Evolutionary conservation across 92 coral and sea anemone species (phyloP), one percentile per base, ranked within the genome.

Genomic region (Palythoa grandis): DNA sequence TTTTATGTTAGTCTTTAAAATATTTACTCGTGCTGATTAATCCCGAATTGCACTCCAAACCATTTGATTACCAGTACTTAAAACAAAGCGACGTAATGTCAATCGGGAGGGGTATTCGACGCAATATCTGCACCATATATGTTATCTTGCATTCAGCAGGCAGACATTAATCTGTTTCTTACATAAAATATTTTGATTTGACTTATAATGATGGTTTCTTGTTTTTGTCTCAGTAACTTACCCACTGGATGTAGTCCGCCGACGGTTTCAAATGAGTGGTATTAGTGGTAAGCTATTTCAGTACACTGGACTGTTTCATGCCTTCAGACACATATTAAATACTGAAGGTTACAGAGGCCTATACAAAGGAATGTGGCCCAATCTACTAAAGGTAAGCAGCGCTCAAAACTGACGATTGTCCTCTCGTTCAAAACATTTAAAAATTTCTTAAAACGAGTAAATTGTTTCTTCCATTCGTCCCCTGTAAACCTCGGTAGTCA

Each of bases 231-330:
- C 85, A 94, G 98, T 89, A 24, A 94, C 98, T 2, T 94, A 94
- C 53, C 98, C 98, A 4, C 72, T 94, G 20, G 98, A 94, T 82
- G 98, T 94, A 70, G 98, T 94, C 2, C 95, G 98, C 16, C 92
- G 98, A 3, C 88, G 98, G 13, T 92, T 94, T 95, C 98, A 94
- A 70, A 94, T 94, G 98, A 94, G 90, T 37, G 98, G 98, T 0
- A 82, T 92, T n/a, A 93, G 88, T 83, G 89, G 92, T 15, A 65
- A 73, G 24, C 86, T 90, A 72, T 94, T 94, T 77, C 91, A 90
- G 11, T 94, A 94, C 87, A 90, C 88, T 10, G 93, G 95, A 39
- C 88, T 93, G 3, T 40, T 86, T 70, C 89, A 94, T 89, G 98
- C 98, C 40, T 94, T 94, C 67, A 25, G 52, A 52, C 87, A 75